These are phyloP conservation scores for Podarcis muralis DNA, from an alignment of 2,113 vertebrate species.

Conservation along the genomic window DNA sequence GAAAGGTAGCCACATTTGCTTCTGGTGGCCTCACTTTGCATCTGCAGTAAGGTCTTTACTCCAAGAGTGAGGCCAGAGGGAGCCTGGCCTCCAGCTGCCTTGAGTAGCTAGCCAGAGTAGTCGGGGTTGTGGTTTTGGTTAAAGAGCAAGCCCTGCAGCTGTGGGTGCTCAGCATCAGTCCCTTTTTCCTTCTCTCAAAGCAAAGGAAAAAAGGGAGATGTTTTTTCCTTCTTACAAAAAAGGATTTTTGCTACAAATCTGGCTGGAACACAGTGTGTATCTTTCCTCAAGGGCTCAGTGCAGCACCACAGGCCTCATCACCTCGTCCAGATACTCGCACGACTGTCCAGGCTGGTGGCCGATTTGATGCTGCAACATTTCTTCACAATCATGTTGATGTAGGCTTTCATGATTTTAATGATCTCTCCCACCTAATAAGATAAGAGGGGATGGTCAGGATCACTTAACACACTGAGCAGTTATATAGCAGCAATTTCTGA, in stretches of 20 bases:
- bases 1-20: neutral
- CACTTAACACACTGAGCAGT: neutral
- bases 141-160: slow-evolving; percentile 48
- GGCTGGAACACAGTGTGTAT: slow-evolving; percentile 54
- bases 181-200: slow-evolving; percentile 41
- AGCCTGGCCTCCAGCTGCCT: neutral
- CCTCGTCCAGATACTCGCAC: slow-evolving; percentile 84
- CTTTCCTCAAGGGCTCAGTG: neutral
- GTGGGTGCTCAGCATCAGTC: slow-evolving; percentile 27
- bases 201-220: no score
- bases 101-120: slow-evolving; percentile 34
- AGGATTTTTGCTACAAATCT: slow-evolving; percentile 66
- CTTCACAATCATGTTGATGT: slow-evolving; percentile 95
- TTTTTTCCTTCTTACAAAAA: slow-evolving; percentile 33
- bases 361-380: slow-evolving; percentile 91
- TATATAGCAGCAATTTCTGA: neutral
- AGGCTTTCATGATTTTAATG: slow-evolving; percentile 95
- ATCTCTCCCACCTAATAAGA: slow-evolving; percentile 86
- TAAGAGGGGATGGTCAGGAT: slow-evolving; percentile 4
- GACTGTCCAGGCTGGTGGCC: slow-evolving; percentile 79
- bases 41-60: neutral
- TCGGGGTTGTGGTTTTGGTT: slow-evolving; percentile 51
- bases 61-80: neutral
- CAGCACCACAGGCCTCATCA: slow-evolving; percentile 60
- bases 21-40: neutral